A percentile compares a stretch with the other conserved stretches of the same genome.
Evolutionary conservation across 2,888 invertebrate genomes (phyloP).

Genomic region (Agapostemon virescens): DNA sequence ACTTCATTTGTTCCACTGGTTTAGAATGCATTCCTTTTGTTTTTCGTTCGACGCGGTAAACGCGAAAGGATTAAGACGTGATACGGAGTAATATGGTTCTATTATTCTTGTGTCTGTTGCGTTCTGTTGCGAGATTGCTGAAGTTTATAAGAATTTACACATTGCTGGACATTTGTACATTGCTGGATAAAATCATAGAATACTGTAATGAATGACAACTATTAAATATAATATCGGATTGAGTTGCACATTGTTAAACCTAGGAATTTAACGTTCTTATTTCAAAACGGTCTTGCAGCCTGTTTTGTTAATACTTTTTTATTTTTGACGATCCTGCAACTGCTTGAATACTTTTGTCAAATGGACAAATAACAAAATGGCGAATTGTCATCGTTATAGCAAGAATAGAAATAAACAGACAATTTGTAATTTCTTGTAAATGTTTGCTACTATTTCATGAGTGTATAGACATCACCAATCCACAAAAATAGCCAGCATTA

Average conservation of each 20-base stretch:
- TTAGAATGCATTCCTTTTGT: neutral
- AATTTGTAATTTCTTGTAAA: too few species aligned
- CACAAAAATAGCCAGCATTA: too few species aligned
- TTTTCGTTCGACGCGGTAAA: neutral
- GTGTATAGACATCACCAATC: too few species aligned
- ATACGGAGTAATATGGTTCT: neutral
- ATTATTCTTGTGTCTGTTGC: too few species aligned
- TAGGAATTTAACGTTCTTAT: neutral
- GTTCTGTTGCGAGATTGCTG: neutral
- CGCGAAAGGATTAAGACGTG: neutral
- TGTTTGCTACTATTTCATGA: too few species aligned
- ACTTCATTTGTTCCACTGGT: neutral
- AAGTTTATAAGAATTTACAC: neutral
- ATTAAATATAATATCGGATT: neutral
- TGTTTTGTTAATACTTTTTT: neutral
- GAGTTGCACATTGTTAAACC: too few species aligned
- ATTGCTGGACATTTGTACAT: neutral
- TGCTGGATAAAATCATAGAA: neutral
- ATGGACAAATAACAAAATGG: too few species aligned
- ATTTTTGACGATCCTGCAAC: neutral
- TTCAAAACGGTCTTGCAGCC: neutral
- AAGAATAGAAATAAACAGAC: too few species aligned
- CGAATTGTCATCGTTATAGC: too few species aligned
- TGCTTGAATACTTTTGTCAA: neutral
- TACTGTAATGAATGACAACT: neutral